Conservation (phyloP, 2,797 vertebrate genomes). For the Crax fasciolata region DNA sequence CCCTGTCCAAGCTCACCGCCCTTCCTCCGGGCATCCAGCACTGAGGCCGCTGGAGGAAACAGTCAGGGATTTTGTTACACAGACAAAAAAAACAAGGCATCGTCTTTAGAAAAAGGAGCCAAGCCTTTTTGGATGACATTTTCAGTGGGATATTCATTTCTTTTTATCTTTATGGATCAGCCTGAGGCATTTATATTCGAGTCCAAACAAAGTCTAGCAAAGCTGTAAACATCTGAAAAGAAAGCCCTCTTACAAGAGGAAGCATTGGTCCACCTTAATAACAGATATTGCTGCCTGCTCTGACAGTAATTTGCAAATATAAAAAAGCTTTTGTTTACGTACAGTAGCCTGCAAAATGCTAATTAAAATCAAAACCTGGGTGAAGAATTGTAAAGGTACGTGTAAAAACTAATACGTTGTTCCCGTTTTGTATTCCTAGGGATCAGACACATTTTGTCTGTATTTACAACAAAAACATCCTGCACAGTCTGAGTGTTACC, state of each 20-base stretch:
- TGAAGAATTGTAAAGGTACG: background rate
- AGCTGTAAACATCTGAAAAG: conserved; percentile 45
- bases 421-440: background rate
- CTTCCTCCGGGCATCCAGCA: background rate
- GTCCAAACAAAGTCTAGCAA: conserved; percentile 40
- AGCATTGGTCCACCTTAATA: background rate
- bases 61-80: conserved; percentile 47
- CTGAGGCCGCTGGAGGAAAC: conserved; percentile 3
- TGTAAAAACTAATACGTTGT: background rate
- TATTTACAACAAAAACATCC: background rate
- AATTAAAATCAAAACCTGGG: background rate
- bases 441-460: background rate
- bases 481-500: background rate
- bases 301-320: background rate
- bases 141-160: conserved; percentile 31
- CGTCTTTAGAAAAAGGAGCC: background rate
- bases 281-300: background rate
- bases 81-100: background rate
- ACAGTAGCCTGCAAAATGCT: background rate
- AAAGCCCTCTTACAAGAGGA: background rate
- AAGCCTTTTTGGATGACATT: conserved; percentile 32
- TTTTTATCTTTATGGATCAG: conserved; percentile 48
- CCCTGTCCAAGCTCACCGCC: background rate
- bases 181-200: conserved; percentile 34
- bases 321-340: background rate